Evolutionary conservation across 2,113 vertebrate genomes (phyloP).

Genomic region (Malurus alboscapulatus): DNA sequence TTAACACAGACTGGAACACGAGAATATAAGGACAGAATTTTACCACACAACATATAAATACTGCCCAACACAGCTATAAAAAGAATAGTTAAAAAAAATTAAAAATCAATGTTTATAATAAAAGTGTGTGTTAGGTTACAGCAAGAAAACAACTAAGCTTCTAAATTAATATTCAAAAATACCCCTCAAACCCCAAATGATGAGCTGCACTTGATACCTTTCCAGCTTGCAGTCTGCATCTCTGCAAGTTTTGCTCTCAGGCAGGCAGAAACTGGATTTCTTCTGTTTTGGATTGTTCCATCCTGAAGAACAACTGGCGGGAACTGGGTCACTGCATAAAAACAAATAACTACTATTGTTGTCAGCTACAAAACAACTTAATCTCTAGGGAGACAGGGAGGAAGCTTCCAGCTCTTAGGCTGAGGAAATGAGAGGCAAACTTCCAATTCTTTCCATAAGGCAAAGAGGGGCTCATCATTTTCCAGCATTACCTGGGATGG

Average conservation of each 20-base stretch:
- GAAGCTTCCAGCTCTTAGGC: not conserved
- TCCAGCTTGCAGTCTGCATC: slow-evolving; percentile 29
- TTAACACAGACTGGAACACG: not conserved
- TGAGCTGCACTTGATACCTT: slow-evolving; percentile 18
- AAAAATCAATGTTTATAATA: not conserved
- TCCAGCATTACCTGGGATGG: not conserved
- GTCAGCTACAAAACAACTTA: not conserved
- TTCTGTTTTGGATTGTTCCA: not conserved
- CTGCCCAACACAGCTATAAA: not conserved
- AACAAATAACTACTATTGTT: not conserved
- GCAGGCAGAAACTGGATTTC: not conserved
- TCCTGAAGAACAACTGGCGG: not conserved
- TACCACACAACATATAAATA: not conserved
- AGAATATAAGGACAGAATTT: not conserved
- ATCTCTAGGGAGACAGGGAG: not conserved
- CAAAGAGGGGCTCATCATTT: not conserved
- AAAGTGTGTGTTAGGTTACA: not conserved
- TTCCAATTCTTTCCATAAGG: not conserved
- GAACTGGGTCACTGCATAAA: slow-evolving; percentile 6
- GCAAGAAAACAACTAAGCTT: not conserved
- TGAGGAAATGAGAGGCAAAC: not conserved
- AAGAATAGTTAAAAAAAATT: not conserved
- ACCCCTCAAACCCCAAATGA: not conserved
- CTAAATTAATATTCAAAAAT: not conserved
- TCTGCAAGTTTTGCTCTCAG: slow-evolving; percentile 8